phyloP scores from a whole-genome alignment of 2,888 invertebrate genomes.

The Drosophila ezoana region DNA sequence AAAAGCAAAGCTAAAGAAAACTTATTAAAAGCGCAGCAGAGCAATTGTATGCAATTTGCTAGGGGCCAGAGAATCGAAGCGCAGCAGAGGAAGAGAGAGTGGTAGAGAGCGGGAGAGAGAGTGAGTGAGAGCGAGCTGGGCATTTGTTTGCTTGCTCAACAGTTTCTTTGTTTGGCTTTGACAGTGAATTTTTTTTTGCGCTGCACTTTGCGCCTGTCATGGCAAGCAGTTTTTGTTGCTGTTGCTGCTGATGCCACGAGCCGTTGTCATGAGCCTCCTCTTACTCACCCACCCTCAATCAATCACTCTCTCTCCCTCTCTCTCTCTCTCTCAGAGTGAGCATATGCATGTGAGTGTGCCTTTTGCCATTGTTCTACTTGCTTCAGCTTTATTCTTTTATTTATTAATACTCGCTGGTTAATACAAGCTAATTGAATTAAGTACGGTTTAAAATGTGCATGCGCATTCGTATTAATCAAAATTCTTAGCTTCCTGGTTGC shows the following conservation, averaged over 20 bases:
- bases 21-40: conserved; percentile 27
- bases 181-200: conserved; percentile 34
- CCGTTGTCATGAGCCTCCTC: conserved; percentile 17
- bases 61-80: not conserved
- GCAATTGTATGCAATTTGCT: not conserved
- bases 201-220: conserved; percentile 59
- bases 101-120: not conserved
- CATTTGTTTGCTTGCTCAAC: conserved; percentile 36
- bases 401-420: conserved; percentile 44
- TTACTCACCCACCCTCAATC: conserved; percentile 18
- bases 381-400: conserved; percentile 57
- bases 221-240: conserved; percentile 37
- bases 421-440: conserved; percentile 67
- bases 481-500: conserved; percentile 45
- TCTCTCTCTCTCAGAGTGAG: conserved; percentile 2
- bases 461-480: conserved; percentile 58
- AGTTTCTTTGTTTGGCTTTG: conserved; percentile 49
- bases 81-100: not conserved
- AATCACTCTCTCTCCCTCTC: conserved; percentile 11
- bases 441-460: conserved; percentile 39
- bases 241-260: conserved; percentile 37
- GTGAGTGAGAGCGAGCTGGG: conserved; percentile 9
- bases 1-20: conserved; percentile 5
- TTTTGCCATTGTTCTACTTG: conserved; percentile 58
- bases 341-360: conserved; percentile 11